phyloP scores from a whole-genome alignment of 2,797 vertebrate genomes.

The Hirundo rustica region DNA sequence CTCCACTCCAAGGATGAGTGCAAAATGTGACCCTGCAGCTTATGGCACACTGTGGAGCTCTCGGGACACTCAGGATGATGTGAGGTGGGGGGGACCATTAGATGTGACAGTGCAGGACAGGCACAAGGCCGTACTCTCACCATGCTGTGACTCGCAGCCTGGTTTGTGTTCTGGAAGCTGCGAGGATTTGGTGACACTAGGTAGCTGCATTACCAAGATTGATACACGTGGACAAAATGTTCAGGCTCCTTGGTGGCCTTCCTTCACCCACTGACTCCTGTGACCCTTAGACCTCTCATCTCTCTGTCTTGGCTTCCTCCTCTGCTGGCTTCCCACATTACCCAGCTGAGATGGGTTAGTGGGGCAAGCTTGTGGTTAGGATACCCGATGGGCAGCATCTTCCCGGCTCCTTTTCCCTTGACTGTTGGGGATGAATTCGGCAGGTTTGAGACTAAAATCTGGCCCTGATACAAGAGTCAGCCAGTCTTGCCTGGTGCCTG shows the following conservation, averaged over 20 bases:
- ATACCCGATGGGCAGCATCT: neutral
- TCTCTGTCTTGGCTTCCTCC: neutral
- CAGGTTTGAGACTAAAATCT: neutral
- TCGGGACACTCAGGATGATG: too few relatives aligned
- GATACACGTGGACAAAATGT: neutral
- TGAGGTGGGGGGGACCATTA: rapidly evolving
- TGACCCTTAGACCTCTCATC: neutral
- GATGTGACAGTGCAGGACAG: neutral
- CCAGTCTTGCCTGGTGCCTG: neutral
- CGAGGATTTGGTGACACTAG: neutral
- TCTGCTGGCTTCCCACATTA: neutral
- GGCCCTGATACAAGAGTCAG: neutral
- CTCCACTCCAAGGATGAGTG: rapidly evolving
- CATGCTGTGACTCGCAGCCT: neutral
- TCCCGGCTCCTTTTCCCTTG: neutral
- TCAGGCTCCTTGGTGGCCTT: neutral
- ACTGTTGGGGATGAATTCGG: neutral
- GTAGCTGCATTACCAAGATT: neutral
- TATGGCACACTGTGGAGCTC: rapidly evolving
- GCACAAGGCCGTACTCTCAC: too few relatives aligned
- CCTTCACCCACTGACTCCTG: neutral
- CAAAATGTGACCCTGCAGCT: neutral
- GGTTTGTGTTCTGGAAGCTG: neutral
- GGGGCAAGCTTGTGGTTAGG: rapidly evolving
- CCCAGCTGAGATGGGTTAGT: neutral